Evolutionary conservation across 1,140 invertebrate species (phyloP).

Genomic region (Cyclargus thomasi): DNA sequence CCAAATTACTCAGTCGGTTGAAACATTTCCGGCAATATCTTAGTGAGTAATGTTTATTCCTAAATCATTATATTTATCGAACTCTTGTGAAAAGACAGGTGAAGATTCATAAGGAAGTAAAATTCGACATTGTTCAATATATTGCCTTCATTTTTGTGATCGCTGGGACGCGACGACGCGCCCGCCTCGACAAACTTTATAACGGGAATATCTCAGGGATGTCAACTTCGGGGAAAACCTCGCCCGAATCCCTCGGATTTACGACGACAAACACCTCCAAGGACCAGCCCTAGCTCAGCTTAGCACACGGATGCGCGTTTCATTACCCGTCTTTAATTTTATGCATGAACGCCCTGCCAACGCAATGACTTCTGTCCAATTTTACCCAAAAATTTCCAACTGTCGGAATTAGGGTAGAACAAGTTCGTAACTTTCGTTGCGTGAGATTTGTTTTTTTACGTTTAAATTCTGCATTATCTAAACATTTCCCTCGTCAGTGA

Average conservation of each 20-base stretch:
- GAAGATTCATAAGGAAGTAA: background rate
- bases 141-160: constrained; percentile 20
- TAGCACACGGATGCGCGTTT: constrained; percentile 50
- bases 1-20: too few relatives aligned
- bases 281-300: constrained; percentile 29
- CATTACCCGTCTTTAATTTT: constrained; percentile 44
- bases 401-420: constrained; percentile 17
- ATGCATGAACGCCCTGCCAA: constrained; percentile 21
- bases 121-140: constrained; percentile 14
- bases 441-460: constrained; percentile 6
- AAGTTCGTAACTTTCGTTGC: background rate
- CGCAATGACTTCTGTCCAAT: constrained; percentile 20
- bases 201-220: constrained; percentile 37
- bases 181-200: constrained; percentile 35
- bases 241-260: background rate
- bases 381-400: constrained; percentile 17
- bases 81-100: background rate
- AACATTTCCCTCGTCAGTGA: background rate
- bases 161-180: constrained; percentile 24
- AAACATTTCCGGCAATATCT: too few relatives aligned
- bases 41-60: background rate
- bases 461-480: background rate
- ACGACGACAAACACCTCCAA: background rate
- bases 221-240: background rate
- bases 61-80: too few relatives aligned